These are phyloP conservation scores for Apotomis capreana DNA, from an alignment of 2,888 invertebrate species.

Conservation along the genomic window DNA sequence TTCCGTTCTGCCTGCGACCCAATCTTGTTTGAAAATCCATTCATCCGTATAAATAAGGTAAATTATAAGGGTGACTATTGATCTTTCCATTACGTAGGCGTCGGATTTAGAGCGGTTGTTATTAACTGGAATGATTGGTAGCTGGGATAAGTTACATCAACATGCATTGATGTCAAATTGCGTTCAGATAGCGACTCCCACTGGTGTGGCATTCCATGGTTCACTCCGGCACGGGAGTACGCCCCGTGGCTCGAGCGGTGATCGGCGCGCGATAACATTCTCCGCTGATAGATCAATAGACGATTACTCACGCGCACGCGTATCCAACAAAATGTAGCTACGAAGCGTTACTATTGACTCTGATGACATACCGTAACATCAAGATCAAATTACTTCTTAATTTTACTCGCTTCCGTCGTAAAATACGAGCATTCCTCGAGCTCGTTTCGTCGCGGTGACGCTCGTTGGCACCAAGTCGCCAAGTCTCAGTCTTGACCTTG, in stretches of 20 bases:
- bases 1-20: conserved; percentile 10
- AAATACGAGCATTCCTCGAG: conserved; percentile 34
- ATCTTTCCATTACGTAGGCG: conserved; percentile 37
- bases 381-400: conserved; percentile 41
- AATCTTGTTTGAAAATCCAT: conserved; percentile 22
- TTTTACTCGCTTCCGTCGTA: conserved; percentile 19
- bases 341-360: conserved; percentile 27
- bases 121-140: conserved; percentile 38
- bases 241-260: background rate
- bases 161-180: conserved; percentile 46
- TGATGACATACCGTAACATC: conserved; percentile 15
- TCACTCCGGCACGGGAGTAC: conserved; percentile 45
- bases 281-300: conserved; percentile 63
- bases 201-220: conserved; percentile 49
- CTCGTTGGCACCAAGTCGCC: conserved; percentile 56
- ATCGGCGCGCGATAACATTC: conserved; percentile 61
- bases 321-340: conserved; percentile 18
- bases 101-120: conserved; percentile 35
- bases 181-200: conserved; percentile 46
- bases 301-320: conserved; percentile 45
- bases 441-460: conserved; percentile 47
- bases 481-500: conserved; percentile 57
- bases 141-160: conserved; percentile 44
- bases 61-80: conserved; percentile 36
- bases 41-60: conserved; percentile 34